Evolutionary conservation across 2,797 vertebrate species (phyloP).

Genomic region (Sebastiscus tertius): DNA sequence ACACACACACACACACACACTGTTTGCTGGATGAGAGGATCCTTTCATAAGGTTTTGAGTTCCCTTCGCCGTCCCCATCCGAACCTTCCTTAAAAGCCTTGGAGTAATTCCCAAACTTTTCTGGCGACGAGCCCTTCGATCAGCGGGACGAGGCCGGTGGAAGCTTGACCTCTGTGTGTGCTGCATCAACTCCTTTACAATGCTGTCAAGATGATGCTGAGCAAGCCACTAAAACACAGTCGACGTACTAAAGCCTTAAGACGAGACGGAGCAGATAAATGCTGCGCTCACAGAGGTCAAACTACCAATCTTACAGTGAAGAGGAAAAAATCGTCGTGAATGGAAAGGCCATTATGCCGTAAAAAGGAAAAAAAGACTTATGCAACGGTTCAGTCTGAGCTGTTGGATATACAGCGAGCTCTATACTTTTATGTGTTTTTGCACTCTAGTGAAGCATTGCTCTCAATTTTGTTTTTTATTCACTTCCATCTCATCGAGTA

Average conservation of each 20-base stretch:
- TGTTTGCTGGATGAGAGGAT: background rate
- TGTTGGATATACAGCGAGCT: conserved; percentile 9
- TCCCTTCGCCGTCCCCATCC: background rate
- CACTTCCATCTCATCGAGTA: background rate
- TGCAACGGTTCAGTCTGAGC: conserved; percentile 4
- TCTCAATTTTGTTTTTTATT: conserved; percentile 28
- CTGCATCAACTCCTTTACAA: conserved; percentile 13
- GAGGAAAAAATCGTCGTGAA: conserved; percentile 4
- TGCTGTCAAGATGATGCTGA: conserved; percentile 40
- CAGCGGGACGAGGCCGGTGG: background rate
- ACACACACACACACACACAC: background rate
- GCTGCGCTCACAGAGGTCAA: conserved; percentile 35
- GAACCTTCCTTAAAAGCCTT: conserved; percentile 12
- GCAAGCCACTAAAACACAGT: conserved; percentile 23
- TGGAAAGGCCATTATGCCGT: conserved; percentile 35
- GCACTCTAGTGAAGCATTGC: conserved; percentile 32
- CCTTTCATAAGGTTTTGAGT: conserved; percentile 6
- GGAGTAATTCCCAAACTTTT: conserved; percentile 21
- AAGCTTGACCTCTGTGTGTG: conserved; percentile 29
- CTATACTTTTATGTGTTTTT: conserved; percentile 27
- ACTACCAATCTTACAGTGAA: conserved; percentile 15
- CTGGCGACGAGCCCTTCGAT: conserved; percentile 1
- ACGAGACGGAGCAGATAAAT: conserved; percentile 40
- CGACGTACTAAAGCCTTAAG: conserved; percentile 8
- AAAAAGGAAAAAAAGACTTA: conserved; percentile 31